These are phyloP conservation scores for Pelosia muscerda DNA, from an alignment of 2,888 invertebrate species.

Conservation along the genomic window DNA sequence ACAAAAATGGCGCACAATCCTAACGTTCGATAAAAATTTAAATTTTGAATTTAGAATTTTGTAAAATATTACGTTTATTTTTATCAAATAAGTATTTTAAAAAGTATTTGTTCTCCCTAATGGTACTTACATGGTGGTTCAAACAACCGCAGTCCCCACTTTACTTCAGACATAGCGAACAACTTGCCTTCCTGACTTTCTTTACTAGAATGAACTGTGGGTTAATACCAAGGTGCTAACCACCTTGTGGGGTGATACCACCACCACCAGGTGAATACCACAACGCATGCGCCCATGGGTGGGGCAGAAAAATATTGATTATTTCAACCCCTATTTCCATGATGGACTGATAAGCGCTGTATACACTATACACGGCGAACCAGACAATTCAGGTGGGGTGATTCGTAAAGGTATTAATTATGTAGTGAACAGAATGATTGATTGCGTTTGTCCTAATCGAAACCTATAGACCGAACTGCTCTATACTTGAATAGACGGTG, in stretches of 20 bases:
- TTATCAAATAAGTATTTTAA: neutral
- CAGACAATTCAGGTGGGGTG: constrained; percentile 79
- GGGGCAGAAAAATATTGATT: constrained; percentile 82
- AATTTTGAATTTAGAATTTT: neutral
- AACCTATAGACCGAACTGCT: constrained; percentile 29
- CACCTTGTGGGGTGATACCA: constrained; percentile 72
- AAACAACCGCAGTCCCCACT: constrained; percentile 30
- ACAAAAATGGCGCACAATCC: constrained; percentile 14
- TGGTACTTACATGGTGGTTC: constrained; percentile 48
- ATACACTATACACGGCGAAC: constrained; percentile 72
- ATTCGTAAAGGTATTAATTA: constrained; percentile 80
- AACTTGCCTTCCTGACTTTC: constrained; percentile 58
- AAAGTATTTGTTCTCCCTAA: constrained; percentile 18
- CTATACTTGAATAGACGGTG: constrained; percentile 15
- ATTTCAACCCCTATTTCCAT: constrained; percentile 75
- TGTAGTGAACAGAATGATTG: constrained; percentile 80
- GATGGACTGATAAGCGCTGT: constrained; percentile 80
- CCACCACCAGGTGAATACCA: constrained; percentile 75
- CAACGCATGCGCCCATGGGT: constrained; percentile 81
- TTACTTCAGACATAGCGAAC: constrained; percentile 31
- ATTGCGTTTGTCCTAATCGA: constrained; percentile 67
- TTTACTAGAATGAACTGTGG: constrained; percentile 74
- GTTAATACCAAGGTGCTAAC: constrained; percentile 66
- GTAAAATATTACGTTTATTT: neutral
- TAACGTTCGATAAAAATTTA: constrained; percentile 2